Evolutionary conservation across 2,888 invertebrate genomes (phyloP), one percentile per base, ranked within the genome.

Genomic region (Macrosoma leucophasiata): DNA sequence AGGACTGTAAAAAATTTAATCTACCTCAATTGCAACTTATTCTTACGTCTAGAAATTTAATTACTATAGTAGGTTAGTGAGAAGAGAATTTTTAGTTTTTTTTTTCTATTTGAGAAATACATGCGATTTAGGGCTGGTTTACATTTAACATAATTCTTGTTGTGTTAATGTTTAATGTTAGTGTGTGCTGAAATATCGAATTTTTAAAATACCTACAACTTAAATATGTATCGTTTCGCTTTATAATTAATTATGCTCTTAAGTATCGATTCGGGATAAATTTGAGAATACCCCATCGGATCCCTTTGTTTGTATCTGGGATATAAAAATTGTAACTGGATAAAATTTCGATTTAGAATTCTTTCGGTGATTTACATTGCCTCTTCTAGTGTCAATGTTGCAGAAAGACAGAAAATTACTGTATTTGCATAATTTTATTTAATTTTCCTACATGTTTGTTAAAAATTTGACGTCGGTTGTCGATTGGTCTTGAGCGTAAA

Each of bases 1-100:
- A 84, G 84, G 81, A 77, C 69, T 82, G 74, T 84, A 81, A 82
- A 82, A 81, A 82, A 77, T 70, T 77, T 73, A 72, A 84, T 82
- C 84, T 84, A 84, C 84, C 84, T 84, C 84, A 84, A 76, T 71
- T 62, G 62, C 67, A 81, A 82, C 76, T 78, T 81, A 79, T 76
- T 70, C 63, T 73, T 77, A 74, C 58, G 69, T 65, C 59, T 79
- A 82, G 76, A 69, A 72, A 59, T 68, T 61, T 70, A 75, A 70
- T 69, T 69, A 76, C 60, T 74, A 71, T 57, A 54, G 75, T 82
- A 82, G 78, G 73, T 79, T 82, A 82, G 77, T 78, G 76, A 79
- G 62, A 71, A 61, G 50, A 41, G 40, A 40, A 42, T 43, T 29
- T 37, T 44, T 36, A 39, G 24, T 33, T 41, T 62, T 61, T 66